phyloP scores from a whole-genome alignment of 2,888 invertebrate genomes.

The Athalia cordata region DNA sequence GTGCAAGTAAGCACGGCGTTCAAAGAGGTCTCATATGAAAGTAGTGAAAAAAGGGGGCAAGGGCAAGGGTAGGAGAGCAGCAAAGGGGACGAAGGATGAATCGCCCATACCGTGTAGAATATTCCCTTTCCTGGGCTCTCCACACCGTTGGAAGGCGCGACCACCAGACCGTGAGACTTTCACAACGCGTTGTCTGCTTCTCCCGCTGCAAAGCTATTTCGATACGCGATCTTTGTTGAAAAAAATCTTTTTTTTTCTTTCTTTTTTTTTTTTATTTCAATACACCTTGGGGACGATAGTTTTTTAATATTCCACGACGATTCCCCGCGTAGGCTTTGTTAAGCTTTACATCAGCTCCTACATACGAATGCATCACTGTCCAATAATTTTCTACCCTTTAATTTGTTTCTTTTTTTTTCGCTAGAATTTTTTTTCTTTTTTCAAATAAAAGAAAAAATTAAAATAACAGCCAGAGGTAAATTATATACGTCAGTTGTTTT shows the following conservation, averaged over 20 bases:
- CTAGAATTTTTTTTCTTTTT: no score
- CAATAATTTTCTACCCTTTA: not conserved
- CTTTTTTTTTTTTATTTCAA: conserved; percentile 37
- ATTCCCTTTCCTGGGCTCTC: conserved; percentile 33
- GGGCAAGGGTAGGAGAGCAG: conserved; percentile 1
- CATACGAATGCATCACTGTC: not conserved
- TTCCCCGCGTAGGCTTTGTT: not conserved
- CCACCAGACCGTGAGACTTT: conserved; percentile 37
- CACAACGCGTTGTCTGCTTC: conserved; percentile 27
- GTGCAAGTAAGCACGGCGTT: not conserved
- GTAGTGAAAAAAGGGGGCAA: conserved; percentile 14
- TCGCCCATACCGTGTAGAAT: conserved; percentile 23
- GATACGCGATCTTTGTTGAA: conserved; percentile 23
- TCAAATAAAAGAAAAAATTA: no score
- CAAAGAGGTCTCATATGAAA: conserved; percentile 15
- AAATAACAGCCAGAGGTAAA: no score
- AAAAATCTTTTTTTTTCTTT: not conserved
- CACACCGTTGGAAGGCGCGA: conserved; percentile 1
- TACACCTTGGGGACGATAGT: conserved; percentile 21
- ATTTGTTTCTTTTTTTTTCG: no score
- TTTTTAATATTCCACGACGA: conserved; percentile 28
- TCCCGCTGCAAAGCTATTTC: conserved; percentile 21
- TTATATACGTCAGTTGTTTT: no score
- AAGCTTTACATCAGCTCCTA: not conserved
- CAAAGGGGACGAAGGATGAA: not conserved